These are phyloP conservation scores for Silurus meridionalis DNA, from an alignment of 2,113 vertebrate species.

Conservation along the genomic window DNA sequence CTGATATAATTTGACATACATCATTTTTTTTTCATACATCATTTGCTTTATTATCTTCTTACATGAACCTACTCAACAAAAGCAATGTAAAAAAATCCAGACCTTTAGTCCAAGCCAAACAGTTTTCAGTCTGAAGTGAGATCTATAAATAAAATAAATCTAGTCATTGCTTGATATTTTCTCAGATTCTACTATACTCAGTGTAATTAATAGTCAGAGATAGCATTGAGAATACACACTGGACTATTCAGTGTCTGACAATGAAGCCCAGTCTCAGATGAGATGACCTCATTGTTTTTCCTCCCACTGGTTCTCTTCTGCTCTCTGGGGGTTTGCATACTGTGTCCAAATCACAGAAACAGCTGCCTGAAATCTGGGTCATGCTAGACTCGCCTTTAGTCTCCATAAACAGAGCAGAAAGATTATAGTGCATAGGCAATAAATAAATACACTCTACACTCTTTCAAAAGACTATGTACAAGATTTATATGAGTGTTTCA, in stretches of 20 bases:
- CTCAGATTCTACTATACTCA: background rate
- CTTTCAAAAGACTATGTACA: constrained; percentile 20
- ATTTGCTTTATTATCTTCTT: background rate
- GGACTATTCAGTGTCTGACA: constrained; percentile 31
- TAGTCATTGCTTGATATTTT: background rate
- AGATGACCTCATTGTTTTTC: constrained; percentile 43
- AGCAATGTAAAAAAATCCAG: background rate
- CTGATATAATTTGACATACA: background rate
- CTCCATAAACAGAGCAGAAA: constrained; percentile 30
- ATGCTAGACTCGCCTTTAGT: constrained; percentile 30
- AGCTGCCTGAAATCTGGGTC: constrained; percentile 57
- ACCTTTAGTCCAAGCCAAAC: background rate
- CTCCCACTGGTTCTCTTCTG: constrained; percentile 39
- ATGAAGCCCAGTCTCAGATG: constrained; percentile 28
- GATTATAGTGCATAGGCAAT: constrained; percentile 4
- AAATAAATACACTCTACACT: constrained; percentile 1
- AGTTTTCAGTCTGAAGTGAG: background rate
- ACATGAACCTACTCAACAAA: background rate
- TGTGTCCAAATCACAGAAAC: constrained; percentile 46
- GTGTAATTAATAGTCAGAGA: constrained; percentile 14
- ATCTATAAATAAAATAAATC: background rate
- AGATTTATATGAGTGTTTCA: constrained; percentile 45
- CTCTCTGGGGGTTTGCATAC: constrained; percentile 38
- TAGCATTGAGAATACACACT: constrained; percentile 16
- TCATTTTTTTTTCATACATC: background rate